A percentile compares a stretch with the other conserved stretches of the same genome.
phyloP scores from a whole-genome alignment of 2,797 vertebrate species.

The Carcharodon carcharias region DNA sequence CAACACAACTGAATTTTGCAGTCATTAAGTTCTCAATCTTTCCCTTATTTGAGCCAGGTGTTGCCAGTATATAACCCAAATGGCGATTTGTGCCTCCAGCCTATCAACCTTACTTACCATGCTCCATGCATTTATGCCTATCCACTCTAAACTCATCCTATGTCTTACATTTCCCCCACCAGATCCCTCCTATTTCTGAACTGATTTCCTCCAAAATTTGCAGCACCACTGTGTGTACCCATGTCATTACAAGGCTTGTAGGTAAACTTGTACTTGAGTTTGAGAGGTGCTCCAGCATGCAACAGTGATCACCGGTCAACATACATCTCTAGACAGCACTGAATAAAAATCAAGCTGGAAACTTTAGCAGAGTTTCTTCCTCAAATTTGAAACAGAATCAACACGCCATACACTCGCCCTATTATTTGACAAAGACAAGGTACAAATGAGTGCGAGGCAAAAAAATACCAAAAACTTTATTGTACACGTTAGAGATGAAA shows the following conservation, averaged over 20 bases:
- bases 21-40: neutral
- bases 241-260: neutral
- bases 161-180: neutral
- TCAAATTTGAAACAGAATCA: neutral
- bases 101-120: neutral
- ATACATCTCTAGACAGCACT: neutral
- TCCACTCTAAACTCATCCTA: neutral
- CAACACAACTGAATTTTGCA: too few relatives aligned
- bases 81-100: neutral
- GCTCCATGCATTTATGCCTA: neutral
- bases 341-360: neutral
- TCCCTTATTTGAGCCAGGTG: neutral
- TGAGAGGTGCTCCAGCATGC: neutral
- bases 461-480: constrained; percentile 64
- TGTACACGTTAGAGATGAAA: constrained; percentile 88
- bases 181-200: neutral
- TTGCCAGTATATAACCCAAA: neutral
- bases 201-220: neutral
- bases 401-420: neutral
- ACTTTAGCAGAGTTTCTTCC: neutral
- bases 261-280: neutral
- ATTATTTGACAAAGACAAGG: neutral
- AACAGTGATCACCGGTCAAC: neutral
- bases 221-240: neutral
- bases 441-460: neutral